Evolutionary conservation across 2,888 invertebrate species (phyloP).

Genomic region (Drosophila pseudotalamancana): DNA sequence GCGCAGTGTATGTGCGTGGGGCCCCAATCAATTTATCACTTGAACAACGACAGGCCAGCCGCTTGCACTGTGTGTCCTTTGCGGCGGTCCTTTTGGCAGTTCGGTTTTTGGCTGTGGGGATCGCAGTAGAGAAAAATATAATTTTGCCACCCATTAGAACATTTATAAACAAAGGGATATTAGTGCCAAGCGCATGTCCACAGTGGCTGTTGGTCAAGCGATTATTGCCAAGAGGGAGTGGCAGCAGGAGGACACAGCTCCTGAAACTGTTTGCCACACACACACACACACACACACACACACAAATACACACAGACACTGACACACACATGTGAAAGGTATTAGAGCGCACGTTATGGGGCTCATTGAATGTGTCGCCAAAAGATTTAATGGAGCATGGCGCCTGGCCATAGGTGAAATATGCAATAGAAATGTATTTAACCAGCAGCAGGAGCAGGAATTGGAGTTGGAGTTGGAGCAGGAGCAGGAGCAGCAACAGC

Average conservation of each 20-base stretch:
- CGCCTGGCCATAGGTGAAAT: constrained; percentile 65
- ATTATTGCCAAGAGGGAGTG: constrained; percentile 33
- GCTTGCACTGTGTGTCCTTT: constrained; percentile 45
- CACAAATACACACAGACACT: no score
- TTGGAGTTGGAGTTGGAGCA: not conserved
- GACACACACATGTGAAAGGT: constrained; percentile 52
- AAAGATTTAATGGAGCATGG: constrained; percentile 80
- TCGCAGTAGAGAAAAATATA: constrained; percentile 46
- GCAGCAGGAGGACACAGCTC: not conserved
- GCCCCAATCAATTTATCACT: constrained; percentile 82
- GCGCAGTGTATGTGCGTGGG: constrained; percentile 17
- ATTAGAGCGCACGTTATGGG: constrained; percentile 74
- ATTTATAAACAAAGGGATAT: constrained; percentile 82
- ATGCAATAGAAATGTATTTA: constrained; percentile 63
- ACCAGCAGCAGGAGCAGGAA: constrained; percentile 12
- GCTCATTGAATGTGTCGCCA: constrained; percentile 79
- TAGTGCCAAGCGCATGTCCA: constrained; percentile 59
- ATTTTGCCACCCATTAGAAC: constrained; percentile 71
- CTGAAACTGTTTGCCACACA: constrained; percentile 9
- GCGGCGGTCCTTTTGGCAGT: constrained; percentile 28
- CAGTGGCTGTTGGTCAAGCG: constrained; percentile 44
- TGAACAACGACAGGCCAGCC: constrained; percentile 59
- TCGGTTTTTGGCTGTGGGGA: constrained; percentile 1
- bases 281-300: no score
- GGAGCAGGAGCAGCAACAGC: constrained; percentile 2